Percentiles rank a stretch among this genome's conserved stretches.
phyloP scores from a whole-genome alignment of 2,888 invertebrate species.

The Thereva nobilitata region DNA sequence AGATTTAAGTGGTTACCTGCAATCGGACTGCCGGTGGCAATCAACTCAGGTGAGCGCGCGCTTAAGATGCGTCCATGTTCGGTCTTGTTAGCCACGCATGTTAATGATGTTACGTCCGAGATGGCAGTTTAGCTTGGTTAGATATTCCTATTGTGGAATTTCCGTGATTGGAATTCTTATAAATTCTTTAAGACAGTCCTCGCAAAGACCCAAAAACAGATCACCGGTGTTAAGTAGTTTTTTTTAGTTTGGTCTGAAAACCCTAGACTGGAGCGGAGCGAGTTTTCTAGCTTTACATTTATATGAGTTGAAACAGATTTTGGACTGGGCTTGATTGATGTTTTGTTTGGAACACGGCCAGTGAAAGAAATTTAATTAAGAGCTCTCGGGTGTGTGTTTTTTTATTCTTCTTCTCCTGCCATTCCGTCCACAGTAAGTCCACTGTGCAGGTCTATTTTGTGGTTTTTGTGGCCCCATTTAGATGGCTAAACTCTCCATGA shows the following conservation, averaged over 20 bases:
- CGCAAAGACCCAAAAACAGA: too few relatives aligned
- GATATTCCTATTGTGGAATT: background rate
- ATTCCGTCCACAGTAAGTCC: background rate
- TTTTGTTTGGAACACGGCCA: conserved; percentile 15
- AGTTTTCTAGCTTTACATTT: too few relatives aligned
- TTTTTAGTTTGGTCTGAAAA: too few relatives aligned
- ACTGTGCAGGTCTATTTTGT: background rate
- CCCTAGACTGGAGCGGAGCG: too few relatives aligned
- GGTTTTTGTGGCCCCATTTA: background rate
- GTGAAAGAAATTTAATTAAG: conserved; percentile 37
- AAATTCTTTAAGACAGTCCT: too few relatives aligned
- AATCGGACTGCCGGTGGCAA: background rate
- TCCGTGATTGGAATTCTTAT: background rate
- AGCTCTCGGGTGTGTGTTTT: conserved; percentile 6
- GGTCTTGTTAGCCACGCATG: conserved; percentile 9
- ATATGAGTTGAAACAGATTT: background rate
- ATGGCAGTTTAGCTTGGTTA: background rate
- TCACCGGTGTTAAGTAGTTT: too few relatives aligned
- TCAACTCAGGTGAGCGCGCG: background rate
- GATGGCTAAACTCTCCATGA: background rate
- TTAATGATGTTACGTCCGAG: background rate
- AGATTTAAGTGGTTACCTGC: conserved; percentile 14
- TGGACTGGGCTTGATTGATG: conserved; percentile 35
- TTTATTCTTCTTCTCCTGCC: background rate
- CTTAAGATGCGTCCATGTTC: background rate